Conservation (phyloP, 2,888 invertebrate species). For the Caradrina clavipalpis region DNA sequence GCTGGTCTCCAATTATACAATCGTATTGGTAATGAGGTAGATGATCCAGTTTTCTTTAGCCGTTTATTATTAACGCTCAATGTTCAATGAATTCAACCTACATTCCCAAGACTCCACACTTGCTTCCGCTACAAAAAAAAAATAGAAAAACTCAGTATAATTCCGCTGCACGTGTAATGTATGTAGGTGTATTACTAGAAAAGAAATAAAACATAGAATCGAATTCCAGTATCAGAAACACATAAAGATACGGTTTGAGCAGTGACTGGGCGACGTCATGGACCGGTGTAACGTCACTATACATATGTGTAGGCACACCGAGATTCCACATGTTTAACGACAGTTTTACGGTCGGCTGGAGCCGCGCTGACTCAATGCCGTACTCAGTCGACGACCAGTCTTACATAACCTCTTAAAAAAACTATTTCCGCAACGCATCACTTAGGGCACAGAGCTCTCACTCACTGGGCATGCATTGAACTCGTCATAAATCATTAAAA, state of each 20-base stretch:
- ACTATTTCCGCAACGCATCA: slow-evolving; percentile 11
- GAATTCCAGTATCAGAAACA: slow-evolving; percentile 26
- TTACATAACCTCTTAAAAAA: slow-evolving; percentile 56
- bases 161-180: not conserved
- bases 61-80: no score
- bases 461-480: slow-evolving; percentile 28
- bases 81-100: no score
- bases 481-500: slow-evolving; percentile 37
- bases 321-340: slow-evolving; percentile 79
- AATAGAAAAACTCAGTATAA: not conserved
- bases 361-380: slow-evolving; percentile 78
- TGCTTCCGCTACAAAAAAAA: not conserved
- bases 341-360: slow-evolving; percentile 83
- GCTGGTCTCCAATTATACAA: no score
- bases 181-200: slow-evolving; percentile 5
- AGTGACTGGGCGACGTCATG: slow-evolving; percentile 48
- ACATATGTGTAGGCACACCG: slow-evolving; percentile 46
- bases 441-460: slow-evolving; percentile 12
- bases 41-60: not conserved
- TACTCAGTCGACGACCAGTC: slow-evolving; percentile 49
- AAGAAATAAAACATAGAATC: slow-evolving; percentile 26
- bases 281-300: slow-evolving; percentile 30
- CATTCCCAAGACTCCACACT: no score
- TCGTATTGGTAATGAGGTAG: not conserved
- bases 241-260: slow-evolving; percentile 35